Percentiles rank a stretch among this genome's conserved stretches.
phyloP scores from a whole-genome alignment of 1,140 invertebrate species.

The Pseudomyrmex pallidus region DNA sequence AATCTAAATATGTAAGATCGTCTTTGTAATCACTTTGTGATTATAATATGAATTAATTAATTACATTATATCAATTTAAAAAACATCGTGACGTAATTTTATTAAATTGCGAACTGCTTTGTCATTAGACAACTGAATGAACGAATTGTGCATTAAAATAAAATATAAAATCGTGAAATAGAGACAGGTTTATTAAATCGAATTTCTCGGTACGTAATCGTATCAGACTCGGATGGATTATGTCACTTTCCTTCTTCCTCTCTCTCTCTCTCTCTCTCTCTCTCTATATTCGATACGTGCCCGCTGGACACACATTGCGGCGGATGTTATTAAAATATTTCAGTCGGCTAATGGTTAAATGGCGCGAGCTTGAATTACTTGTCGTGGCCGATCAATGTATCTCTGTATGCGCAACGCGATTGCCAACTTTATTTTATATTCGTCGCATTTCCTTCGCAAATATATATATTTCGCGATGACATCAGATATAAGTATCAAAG shows the following conservation, averaged over 20 bases:
- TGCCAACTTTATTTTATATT: constrained; percentile 46
- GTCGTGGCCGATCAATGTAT: constrained; percentile 46
- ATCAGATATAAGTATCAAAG: neutral
- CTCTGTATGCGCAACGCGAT: constrained; percentile 18
- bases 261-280: neutral
- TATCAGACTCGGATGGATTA: constrained; percentile 56
- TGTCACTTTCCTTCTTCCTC: constrained; percentile 5
- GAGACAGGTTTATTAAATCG: constrained; percentile 35
- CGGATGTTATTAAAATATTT: constrained; percentile 62
- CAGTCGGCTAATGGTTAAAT: constrained; percentile 58
- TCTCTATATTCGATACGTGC: constrained; percentile 49
- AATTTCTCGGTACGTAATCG: constrained; percentile 41
- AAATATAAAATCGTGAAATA: constrained; percentile 41
- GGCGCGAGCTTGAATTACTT: constrained; percentile 59
- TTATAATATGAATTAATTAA: neutral
- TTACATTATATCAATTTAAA: neutral
- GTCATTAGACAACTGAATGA: constrained; percentile 27
- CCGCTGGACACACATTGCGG: constrained; percentile 49
- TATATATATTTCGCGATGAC: constrained; percentile 22
- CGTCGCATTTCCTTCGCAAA: constrained; percentile 10
- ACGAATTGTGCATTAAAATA: neutral
- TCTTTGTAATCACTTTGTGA: neutral
- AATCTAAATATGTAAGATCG: neutral
- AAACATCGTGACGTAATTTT: neutral
- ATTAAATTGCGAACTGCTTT: neutral